Conservation (phyloP, 2,888 invertebrate species). For the Epiperipatus broadwayi region DNA sequence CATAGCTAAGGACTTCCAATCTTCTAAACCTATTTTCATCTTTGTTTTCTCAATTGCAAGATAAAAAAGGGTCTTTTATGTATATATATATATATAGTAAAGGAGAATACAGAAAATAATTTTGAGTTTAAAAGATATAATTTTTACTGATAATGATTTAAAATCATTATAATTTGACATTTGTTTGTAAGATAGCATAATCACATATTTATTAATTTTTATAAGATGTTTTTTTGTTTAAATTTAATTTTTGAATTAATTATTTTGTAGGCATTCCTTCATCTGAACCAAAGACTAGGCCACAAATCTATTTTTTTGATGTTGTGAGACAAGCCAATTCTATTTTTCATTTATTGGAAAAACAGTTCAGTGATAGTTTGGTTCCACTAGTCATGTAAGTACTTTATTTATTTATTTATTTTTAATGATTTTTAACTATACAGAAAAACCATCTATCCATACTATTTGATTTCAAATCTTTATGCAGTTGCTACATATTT, state of each 20-base stretch:
- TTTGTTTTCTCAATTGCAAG: too few species aligned
- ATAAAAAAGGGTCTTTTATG: too few species aligned
- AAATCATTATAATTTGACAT: too few species aligned
- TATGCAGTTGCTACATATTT: too few species aligned
- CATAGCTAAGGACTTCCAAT: too few species aligned
- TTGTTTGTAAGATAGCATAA: not conserved
- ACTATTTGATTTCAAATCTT: too few species aligned
- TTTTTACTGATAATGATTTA: too few species aligned
- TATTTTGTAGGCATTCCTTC: slow-evolving; percentile 28
- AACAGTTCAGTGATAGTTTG: slow-evolving; percentile 71
- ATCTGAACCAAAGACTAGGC: slow-evolving; percentile 62
- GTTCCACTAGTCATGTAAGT: slow-evolving; percentile 65
- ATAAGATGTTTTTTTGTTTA: not conserved
- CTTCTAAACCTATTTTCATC: too few species aligned
- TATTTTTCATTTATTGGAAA: slow-evolving; percentile 76
- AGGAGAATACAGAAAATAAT: too few species aligned
- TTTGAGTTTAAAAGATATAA: too few species aligned
- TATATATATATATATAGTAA: too few species aligned
- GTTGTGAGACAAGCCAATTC: slow-evolving; percentile 79
- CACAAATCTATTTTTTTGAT: slow-evolving; percentile 78
- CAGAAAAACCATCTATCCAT: not conserved
- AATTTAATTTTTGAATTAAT: not conserved
- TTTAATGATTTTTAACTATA: not conserved
- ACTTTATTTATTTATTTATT: too few species aligned
- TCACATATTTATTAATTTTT: not conserved